Evolutionary conservation across 1,140 invertebrate species (phyloP), one percentile per base, ranked within the genome.

Genomic region (Diabrotica virgifera): DNA sequence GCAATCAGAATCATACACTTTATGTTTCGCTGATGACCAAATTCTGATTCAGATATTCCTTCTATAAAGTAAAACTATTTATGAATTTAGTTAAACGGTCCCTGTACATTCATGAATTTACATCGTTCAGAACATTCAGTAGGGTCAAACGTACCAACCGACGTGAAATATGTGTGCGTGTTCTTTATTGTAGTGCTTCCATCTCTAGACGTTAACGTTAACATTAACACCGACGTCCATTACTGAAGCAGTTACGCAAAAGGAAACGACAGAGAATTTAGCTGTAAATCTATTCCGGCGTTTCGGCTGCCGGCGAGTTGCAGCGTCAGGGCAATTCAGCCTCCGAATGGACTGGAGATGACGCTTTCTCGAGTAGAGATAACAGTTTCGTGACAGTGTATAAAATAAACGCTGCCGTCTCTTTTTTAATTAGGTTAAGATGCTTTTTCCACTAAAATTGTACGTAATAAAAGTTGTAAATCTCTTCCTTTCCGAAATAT

Each of bases 221-320:
- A 46, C 40, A n/a, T 46, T 46, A 46, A 46, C 40, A n/a, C 40
- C 40, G 40, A 46, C 40, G 40, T 46, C 40, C 40, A 55, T 55
- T 24, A 14, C 13, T 55, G 12, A 55, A 55, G 53, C 13, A 8
- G 53, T 55, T 36, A 36, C 53, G 35, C 53, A 55, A 55, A 55
- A 55, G 53, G 53, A 55, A 55, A 55, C 53, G 53, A 36, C 13
- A 55, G 53, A 55, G 53, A 55, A 55, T 55, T 24, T 55, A 55
- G 53, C 6, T 10, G 53, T 55, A 55, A 55, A 55, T 55, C 53
- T 55, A 55, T 55, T 12, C 53, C 53, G 13, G 40, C 40, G 40
- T 46, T 46, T 46, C 40, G 40, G n/a, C 8, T 46, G 40, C 8
- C n/a, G n/a, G 8, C 8, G n/a, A 10, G 40, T 46, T 46, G 40